Conservation (phyloP, 2,888 invertebrate genomes). For the Platycheirus rosarum region DNA sequence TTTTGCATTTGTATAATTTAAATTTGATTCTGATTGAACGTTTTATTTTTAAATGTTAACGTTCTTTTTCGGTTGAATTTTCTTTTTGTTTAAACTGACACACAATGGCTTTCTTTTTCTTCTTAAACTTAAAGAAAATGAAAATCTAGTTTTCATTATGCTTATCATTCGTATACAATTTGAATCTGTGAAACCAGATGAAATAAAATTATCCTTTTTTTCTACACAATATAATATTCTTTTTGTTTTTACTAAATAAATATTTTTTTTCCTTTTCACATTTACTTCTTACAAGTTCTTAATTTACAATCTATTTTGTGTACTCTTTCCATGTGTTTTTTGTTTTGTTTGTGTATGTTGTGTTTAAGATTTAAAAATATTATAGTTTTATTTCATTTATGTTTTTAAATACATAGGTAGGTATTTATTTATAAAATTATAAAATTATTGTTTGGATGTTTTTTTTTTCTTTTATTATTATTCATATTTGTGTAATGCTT, state of each 20-base stretch:
- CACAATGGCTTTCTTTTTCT: conserved; percentile 45
- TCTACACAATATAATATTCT: not conserved
- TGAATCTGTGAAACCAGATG: conserved; percentile 74
- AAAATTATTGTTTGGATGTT: conserved; percentile 70
- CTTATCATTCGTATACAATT: conserved; percentile 73
- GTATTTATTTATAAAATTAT: conserved; percentile 63
- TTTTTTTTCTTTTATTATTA: conserved; percentile 5
- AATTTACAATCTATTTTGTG: conserved; percentile 70
- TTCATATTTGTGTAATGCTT: conserved; percentile 35
- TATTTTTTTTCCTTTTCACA: conserved; percentile 13
- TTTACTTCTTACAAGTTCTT: conserved; percentile 30
- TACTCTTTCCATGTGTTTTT: conserved; percentile 69
- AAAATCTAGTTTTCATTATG: conserved; percentile 66
- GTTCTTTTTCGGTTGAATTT: conserved; percentile 7
- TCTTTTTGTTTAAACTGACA: conserved; percentile 33
- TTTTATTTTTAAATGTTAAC: conserved; percentile 19
- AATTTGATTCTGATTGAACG: conserved; percentile 66
- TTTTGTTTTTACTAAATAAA: conserved; percentile 44
- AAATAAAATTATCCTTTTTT: conserved; percentile 67
- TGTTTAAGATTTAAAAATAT: conserved; percentile 34
- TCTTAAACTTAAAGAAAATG: conserved; percentile 58
- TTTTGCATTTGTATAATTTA: conserved; percentile 68
- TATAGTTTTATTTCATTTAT: conserved; percentile 42
- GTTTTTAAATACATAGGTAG: conserved; percentile 18
- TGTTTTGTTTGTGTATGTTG: conserved; percentile 37